Percentiles rank a stretch among this genome's conserved stretches.
Conservation (phyloP, 2,113 vertebrate genomes). For the Sakesphorus luctuosus region DNA sequence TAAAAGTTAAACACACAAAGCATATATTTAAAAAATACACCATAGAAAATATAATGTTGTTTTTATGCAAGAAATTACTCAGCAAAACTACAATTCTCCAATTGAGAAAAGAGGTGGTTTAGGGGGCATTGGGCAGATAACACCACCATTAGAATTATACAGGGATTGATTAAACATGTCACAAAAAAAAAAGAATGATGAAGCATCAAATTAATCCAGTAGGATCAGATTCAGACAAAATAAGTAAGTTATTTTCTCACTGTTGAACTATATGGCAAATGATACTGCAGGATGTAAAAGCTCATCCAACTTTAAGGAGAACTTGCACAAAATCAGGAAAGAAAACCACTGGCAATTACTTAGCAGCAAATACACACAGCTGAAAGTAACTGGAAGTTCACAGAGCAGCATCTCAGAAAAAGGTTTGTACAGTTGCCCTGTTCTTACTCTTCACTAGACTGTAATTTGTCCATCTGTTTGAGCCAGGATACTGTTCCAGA, state of each 20-base stretch:
- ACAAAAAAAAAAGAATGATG: background rate
- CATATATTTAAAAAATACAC: background rate
- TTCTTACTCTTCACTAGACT: background rate
- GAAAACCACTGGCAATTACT: background rate
- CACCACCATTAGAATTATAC: background rate
- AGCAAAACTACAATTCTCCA: background rate
- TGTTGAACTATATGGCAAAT: background rate
- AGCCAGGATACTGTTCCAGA: background rate
- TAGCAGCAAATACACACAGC: background rate
- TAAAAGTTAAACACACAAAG: background rate
- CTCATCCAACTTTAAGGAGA: background rate
- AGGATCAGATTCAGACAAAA: background rate
- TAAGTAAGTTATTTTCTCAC: background rate
- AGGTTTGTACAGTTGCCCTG: background rate
- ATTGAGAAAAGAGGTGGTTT: background rate
- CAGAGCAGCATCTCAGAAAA: background rate
- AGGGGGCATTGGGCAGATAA: background rate
- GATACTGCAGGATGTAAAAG: background rate
- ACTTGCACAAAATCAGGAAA: background rate
- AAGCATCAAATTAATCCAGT: background rate
- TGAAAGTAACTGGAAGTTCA: background rate
- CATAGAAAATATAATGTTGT: background rate
- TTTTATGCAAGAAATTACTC: background rate
- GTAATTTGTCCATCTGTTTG: background rate
- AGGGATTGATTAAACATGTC: background rate